Conservation (phyloP, 2,888 invertebrate species). For the Lycaena phlaeas region DNA sequence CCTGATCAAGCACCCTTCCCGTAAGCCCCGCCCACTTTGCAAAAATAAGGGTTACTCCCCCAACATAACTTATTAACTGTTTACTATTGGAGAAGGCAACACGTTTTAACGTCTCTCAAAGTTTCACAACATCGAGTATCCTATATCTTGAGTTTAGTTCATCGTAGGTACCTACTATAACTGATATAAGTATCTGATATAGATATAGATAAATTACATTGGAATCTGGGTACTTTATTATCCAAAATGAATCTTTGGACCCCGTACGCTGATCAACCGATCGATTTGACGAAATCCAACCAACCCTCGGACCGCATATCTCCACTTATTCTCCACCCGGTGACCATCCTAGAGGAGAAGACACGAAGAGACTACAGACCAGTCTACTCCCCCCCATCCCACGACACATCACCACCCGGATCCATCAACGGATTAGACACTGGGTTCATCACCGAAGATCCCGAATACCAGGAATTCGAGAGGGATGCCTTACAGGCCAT, state of each 20-base stretch:
- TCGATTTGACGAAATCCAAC: neutral
- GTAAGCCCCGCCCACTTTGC: slow-evolving; percentile 1
- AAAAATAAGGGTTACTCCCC: neutral
- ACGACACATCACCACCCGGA: neutral
- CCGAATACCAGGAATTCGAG: slow-evolving; percentile 78
- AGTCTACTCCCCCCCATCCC: neutral
- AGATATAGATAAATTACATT: too few species aligned
- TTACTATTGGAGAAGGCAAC: neutral
- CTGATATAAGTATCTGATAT: too few species aligned
- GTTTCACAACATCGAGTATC: neutral
- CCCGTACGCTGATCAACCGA: neutral
- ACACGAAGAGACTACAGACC: neutral
- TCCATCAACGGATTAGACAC: slow-evolving; percentile 19
- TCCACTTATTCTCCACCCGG: neutral
- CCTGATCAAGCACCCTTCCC: neutral
- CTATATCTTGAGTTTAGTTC: too few species aligned
- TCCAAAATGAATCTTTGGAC: neutral
- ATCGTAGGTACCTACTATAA: too few species aligned
- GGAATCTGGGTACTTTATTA: too few species aligned
- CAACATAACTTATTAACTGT: neutral
- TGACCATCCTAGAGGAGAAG: neutral
- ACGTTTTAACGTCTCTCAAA: neutral
- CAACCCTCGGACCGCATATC: neutral
- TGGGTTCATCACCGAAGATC: slow-evolving; percentile 48
- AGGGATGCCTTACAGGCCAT: slow-evolving; percentile 77